These are phyloP conservation scores for Drosophila rellima DNA, from an alignment of 2,888 invertebrate genomes.

Conservation along the genomic window DNA sequence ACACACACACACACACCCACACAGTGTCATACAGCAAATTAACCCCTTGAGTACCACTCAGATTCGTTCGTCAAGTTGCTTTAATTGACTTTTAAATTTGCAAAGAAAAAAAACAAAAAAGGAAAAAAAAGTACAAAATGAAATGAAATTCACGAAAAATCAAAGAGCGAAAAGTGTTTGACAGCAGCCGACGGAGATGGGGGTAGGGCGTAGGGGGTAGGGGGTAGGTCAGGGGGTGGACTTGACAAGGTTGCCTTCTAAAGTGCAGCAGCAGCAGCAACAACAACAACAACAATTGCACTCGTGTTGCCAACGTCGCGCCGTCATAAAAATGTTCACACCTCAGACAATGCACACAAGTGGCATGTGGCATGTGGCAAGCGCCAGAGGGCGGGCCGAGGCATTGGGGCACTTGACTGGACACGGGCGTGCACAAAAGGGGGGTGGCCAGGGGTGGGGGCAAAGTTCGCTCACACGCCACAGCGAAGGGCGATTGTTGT, in stretches of 20 bases:
- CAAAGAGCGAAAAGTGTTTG: slow-evolving; percentile 71
- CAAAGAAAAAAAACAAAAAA: slow-evolving; percentile 52
- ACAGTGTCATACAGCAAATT: slow-evolving; percentile 66
- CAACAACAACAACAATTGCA: slow-evolving; percentile 68
- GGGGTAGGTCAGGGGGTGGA: neutral
- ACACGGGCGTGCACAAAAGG: slow-evolving; percentile 14
- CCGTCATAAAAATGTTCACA: slow-evolving; percentile 68
- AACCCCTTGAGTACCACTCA: slow-evolving; percentile 80
- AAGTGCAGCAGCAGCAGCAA: slow-evolving; percentile 60
- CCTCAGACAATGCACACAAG: slow-evolving; percentile 75
- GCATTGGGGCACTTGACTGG: slow-evolving; percentile 59
- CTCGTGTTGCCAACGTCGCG: slow-evolving; percentile 60
- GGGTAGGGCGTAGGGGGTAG: neutral
- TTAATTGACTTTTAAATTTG: slow-evolving; percentile 81
- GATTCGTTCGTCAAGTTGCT: slow-evolving; percentile 76
- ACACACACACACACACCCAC: slow-evolving; percentile 11
- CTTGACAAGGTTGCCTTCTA: slow-evolving; percentile 35
- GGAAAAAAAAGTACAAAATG: slow-evolving; percentile 14
- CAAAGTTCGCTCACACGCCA: slow-evolving; percentile 36
- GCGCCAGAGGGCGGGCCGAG: slow-evolving; percentile 40
- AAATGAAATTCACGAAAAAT: slow-evolving; percentile 59
- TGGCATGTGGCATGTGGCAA: slow-evolving; percentile 43
- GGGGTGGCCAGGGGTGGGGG: neutral
- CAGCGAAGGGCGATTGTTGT: slow-evolving; percentile 26
- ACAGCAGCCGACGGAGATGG: slow-evolving; percentile 35